A percentile compares a stretch with the other conserved stretches of the same genome.
Evolutionary conservation across 2,888 invertebrate species (phyloP).

Genomic region (Pollenia griseotomentosa): DNA sequence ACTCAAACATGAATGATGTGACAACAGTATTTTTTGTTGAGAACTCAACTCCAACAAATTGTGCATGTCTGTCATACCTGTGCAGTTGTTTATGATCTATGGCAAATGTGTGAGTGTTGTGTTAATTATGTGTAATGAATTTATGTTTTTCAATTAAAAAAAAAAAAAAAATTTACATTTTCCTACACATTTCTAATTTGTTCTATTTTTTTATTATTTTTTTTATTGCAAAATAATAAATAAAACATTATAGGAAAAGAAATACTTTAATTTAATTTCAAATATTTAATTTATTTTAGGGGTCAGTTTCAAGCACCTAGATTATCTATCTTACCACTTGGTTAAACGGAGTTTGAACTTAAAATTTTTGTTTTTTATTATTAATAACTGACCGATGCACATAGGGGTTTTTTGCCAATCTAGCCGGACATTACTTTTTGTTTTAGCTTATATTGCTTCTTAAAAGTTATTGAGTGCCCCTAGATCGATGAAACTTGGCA

Average conservation of each 20-base stretch:
- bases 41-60: constrained; percentile 49
- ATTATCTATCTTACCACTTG: too few species aligned
- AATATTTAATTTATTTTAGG: too few species aligned
- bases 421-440: too few species aligned
- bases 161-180: constrained; percentile 27
- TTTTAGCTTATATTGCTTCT: too few species aligned
- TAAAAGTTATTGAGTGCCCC: too few species aligned
- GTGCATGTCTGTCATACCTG: constrained; percentile 33
- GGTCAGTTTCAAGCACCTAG: too few species aligned
- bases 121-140: constrained; percentile 50
- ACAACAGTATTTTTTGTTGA: constrained; percentile 29
- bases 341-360: too few species aligned
- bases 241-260: background rate
- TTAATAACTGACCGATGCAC: too few species aligned
- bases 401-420: too few species aligned
- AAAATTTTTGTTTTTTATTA: too few species aligned
- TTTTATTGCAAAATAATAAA: background rate
- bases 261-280: background rate
- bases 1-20: constrained; percentile 56
- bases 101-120: constrained; percentile 16
- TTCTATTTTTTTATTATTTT: background rate
- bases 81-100: constrained; percentile 49
- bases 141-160: constrained; percentile 40
- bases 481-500: too few species aligned
- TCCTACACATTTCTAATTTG: constrained; percentile 14